These are phyloP conservation scores for Drosophila meridiana DNA, from an alignment of 2,888 invertebrate species.

Conservation along the genomic window DNA sequence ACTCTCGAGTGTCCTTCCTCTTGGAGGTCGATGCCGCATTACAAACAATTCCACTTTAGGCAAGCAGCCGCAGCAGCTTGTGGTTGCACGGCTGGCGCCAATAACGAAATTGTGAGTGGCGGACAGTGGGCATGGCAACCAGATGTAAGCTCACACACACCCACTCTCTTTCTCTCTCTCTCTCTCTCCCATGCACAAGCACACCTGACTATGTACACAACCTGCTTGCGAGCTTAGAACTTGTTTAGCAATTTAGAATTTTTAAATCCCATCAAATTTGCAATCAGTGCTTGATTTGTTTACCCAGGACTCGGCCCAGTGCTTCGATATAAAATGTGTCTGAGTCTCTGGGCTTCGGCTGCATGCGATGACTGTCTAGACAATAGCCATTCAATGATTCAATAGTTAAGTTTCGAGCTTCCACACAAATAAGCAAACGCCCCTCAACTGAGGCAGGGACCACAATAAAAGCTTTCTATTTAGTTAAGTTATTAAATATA, in stretches of 20 bases:
- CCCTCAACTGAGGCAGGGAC: slow-evolving; percentile 2
- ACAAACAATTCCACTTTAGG: slow-evolving; percentile 79
- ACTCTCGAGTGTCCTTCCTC: not conserved
- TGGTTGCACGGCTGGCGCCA: slow-evolving; percentile 54
- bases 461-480: slow-evolving; percentile 52
- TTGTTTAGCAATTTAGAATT: slow-evolving; percentile 75
- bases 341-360: not conserved
- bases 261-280: slow-evolving; percentile 75
- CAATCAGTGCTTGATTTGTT: slow-evolving; percentile 76
- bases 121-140: slow-evolving; percentile 30
- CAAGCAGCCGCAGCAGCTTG: slow-evolving; percentile 72
- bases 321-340: slow-evolving; percentile 11
- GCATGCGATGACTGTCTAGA: slow-evolving; percentile 39
- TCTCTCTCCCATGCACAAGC: not conserved
- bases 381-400: slow-evolving; percentile 67
- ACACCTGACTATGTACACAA: slow-evolving; percentile 28
- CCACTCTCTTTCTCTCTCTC: not conserved
- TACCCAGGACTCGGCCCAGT: slow-evolving; percentile 35
- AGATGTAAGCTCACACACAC: slow-evolving; percentile 5
- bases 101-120: slow-evolving; percentile 30
- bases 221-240: slow-evolving; percentile 43
- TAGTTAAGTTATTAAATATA: slow-evolving; percentile 74
- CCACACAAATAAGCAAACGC: slow-evolving; percentile 64
- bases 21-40: slow-evolving; percentile 54
- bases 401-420: slow-evolving; percentile 64